These are phyloP conservation scores for Fabriciana adippe DNA, from an alignment of 2,888 invertebrate genomes.

Conservation along the genomic window DNA sequence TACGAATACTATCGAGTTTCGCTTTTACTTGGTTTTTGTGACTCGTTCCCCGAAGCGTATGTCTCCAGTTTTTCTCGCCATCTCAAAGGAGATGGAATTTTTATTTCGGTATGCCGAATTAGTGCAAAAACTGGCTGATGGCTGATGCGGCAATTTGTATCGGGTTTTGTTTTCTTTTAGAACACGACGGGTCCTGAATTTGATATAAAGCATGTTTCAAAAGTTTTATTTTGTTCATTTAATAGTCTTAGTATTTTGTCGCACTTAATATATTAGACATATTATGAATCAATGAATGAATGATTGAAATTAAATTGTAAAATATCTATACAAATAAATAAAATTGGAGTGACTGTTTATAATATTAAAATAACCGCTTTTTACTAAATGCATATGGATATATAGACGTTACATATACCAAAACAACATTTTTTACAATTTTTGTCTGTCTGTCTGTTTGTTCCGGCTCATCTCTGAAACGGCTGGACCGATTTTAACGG, in stretches of 20 bases:
- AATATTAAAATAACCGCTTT: too few relatives aligned
- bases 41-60: constrained; percentile 61
- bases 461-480: too few relatives aligned
- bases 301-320: background rate
- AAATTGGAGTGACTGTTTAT: too few relatives aligned
- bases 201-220: constrained; percentile 40
- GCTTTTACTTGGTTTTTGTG: constrained; percentile 59
- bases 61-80: constrained; percentile 62
- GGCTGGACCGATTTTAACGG: too few relatives aligned
- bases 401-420: too few relatives aligned
- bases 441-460: too few relatives aligned
- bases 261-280: background rate
- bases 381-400: too few relatives aligned
- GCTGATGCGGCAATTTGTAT: constrained; percentile 77
- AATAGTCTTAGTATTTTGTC: background rate
- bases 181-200: constrained; percentile 64
- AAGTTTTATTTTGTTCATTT: background rate
- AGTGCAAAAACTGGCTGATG: constrained; percentile 74
- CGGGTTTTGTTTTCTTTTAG: constrained; percentile 78
- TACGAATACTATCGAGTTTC: constrained; percentile 51
- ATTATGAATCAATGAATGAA: background rate
- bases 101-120: constrained; percentile 83
- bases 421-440: too few relatives aligned
- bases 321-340: too few relatives aligned
- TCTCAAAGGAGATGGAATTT: constrained; percentile 76